Conservation (phyloP, 2,888 invertebrate genomes). For the Horisme vitalbata region DNA sequence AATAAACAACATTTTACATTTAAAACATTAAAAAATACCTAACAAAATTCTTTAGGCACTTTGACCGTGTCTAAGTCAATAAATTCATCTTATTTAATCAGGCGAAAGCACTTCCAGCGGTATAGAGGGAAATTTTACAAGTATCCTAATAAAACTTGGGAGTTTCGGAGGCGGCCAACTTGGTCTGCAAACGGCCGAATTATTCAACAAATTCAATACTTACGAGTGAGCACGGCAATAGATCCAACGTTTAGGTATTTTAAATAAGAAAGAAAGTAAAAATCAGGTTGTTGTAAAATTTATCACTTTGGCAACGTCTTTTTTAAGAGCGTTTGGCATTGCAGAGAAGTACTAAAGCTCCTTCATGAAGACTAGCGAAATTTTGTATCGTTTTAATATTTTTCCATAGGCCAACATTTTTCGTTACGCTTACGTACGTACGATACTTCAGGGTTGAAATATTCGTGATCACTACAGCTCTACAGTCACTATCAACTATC, state of each 20-base stretch:
- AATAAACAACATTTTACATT: too few relatives aligned
- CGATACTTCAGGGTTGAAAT: too few relatives aligned
- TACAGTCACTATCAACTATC: too few relatives aligned
- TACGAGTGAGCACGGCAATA: constrained; percentile 33
- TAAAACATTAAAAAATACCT: constrained; percentile 27
- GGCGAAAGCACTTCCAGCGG: constrained; percentile 70
- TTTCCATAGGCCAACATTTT: too few relatives aligned
- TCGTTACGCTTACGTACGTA: too few relatives aligned
- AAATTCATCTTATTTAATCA: constrained; percentile 80
- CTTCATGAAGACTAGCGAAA: too few relatives aligned
- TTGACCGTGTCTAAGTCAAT: constrained; percentile 66
- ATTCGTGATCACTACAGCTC: too few relatives aligned
- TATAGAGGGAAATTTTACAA: constrained; percentile 79
- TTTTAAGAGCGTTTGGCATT: too few relatives aligned
- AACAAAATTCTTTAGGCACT: constrained; percentile 45
- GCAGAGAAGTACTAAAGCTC: too few relatives aligned
- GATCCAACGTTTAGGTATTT: constrained; percentile 22
- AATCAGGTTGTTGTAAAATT: too few relatives aligned
- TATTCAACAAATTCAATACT: constrained; percentile 70
- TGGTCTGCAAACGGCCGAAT: constrained; percentile 54
- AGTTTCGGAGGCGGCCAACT: constrained; percentile 62
- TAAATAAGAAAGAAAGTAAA: constrained; percentile 7
- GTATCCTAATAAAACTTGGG: constrained; percentile 81
- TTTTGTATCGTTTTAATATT: too few relatives aligned
- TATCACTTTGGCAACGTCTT: too few relatives aligned